Conservation (phyloP, 2,888 invertebrate species). For the Bembecia ichneumoniformis region DNA sequence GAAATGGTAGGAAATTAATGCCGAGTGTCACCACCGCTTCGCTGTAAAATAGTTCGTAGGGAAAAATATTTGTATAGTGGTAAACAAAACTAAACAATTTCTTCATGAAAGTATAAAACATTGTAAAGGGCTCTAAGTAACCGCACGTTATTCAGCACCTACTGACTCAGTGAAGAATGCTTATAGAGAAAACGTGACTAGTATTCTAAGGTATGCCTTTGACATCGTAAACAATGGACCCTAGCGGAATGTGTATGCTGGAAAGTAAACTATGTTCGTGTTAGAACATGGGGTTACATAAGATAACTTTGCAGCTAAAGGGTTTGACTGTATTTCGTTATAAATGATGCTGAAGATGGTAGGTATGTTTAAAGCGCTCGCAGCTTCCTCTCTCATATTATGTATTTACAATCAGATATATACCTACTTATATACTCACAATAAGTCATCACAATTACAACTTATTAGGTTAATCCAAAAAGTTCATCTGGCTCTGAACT, state of each 20-base stretch:
- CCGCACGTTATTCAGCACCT: conserved; percentile 20
- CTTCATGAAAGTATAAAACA: conserved; percentile 8
- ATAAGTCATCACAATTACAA: too few relatives aligned
- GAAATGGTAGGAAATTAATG: conserved; percentile 37
- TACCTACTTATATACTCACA: too few relatives aligned
- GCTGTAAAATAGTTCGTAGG: conserved; percentile 21
- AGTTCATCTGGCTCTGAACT: too few relatives aligned
- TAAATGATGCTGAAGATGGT: too few relatives aligned
- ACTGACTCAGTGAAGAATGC: conserved; percentile 35
- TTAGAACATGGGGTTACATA: conserved; percentile 1
- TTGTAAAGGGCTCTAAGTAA: conserved; percentile 12
- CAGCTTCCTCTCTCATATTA: too few relatives aligned
- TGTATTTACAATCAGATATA: too few relatives aligned
- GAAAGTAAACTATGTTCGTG: background rate
- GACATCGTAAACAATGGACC: conserved; percentile 16
- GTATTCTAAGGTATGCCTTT: conserved; percentile 34
- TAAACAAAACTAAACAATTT: conserved; percentile 20
- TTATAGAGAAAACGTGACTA: conserved; percentile 33
- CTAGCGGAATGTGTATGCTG: conserved; percentile 4
- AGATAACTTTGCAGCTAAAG: background rate
- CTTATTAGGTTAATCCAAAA: too few relatives aligned
- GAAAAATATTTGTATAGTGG: conserved; percentile 15
- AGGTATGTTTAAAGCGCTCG: too few relatives aligned
- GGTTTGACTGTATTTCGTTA: too few relatives aligned
- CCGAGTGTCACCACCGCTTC: conserved; percentile 63